These are phyloP conservation scores for Artemisiospiza belli DNA, from an alignment of 2,113 vertebrate genomes.

Conservation along the genomic window DNA sequence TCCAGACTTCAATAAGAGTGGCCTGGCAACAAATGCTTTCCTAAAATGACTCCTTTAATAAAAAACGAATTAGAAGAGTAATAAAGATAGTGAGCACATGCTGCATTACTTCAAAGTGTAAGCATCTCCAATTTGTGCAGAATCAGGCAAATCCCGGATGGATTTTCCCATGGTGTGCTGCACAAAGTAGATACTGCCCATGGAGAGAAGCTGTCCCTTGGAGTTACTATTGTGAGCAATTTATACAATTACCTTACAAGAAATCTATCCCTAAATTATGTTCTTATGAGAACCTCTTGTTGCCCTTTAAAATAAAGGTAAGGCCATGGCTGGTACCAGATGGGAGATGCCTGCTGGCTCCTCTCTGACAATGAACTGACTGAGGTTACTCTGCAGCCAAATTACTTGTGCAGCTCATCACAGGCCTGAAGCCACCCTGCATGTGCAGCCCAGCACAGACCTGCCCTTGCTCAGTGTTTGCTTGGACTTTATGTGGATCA, in stretches of 20 bases:
- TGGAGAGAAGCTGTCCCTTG: background rate
- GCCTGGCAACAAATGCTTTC: background rate
- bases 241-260: background rate
- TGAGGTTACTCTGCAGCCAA: background rate
- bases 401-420: background rate
- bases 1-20: background rate
- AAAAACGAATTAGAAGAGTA: background rate
- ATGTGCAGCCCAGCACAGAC: no score
- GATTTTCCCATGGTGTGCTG: background rate
- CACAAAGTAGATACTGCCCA: no score
- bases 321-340: background rate
- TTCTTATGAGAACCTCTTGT: background rate
- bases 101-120: background rate
- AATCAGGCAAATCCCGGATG: background rate
- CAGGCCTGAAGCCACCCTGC: rapidly evolving
- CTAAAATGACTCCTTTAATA: background rate
- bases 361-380: background rate
- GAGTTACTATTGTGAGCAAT: background rate
- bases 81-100: background rate
- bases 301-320: background rate
- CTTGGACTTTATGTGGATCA: background rate
- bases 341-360: background rate
- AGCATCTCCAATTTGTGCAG: background rate
- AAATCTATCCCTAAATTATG: background rate
- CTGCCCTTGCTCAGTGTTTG: background rate